phyloP scores from a whole-genome alignment of 2,888 invertebrate species.

The Tipula vernalis region DNA sequence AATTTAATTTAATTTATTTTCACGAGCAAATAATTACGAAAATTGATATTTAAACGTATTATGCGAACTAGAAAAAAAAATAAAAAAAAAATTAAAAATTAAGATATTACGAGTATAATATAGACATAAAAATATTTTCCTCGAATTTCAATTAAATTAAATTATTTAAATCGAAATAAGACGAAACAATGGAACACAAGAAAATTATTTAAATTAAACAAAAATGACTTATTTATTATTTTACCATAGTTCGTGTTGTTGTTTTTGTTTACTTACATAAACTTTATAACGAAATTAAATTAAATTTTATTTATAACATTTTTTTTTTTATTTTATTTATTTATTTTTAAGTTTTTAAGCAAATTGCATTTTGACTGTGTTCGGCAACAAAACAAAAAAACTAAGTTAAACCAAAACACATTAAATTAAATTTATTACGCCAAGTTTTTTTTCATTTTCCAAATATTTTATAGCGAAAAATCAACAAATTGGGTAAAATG shows the following conservation, averaged over 20 bases:
- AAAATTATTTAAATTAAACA: neutral
- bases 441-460: neutral
- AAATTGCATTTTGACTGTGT: neutral
- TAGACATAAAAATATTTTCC: neutral
- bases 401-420: neutral
- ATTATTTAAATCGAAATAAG: neutral
- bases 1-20: neutral
- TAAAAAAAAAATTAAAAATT: neutral
- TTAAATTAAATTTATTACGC: neutral
- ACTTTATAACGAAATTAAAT: neutral
- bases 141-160: neutral
- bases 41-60: neutral
- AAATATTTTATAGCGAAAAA: neutral
- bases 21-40: neutral
- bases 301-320: neutral
- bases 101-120: neutral
- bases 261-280: too few relatives aligned
- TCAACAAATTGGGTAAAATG: neutral
- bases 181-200: neutral
- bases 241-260: neutral
- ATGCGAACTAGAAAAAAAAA: neutral
- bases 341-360: neutral
- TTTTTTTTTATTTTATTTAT: neutral
- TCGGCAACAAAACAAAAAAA: neutral
- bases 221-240: neutral